Evolutionary conservation across 1,140 invertebrate genomes (phyloP).

Genomic region (Vanessa atalanta): DNA sequence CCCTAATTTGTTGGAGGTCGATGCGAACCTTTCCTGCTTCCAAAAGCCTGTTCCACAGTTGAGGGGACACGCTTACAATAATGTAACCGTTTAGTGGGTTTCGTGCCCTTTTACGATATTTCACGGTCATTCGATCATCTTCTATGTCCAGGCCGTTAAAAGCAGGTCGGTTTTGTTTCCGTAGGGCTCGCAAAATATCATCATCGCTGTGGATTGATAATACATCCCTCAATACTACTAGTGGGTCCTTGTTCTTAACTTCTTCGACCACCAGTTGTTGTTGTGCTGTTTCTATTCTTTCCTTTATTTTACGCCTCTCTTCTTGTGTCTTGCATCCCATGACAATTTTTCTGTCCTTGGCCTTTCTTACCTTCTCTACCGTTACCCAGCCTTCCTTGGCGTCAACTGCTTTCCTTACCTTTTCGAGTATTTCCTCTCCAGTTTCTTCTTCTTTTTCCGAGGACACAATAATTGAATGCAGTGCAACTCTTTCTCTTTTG

Average conservation of each 20-base stretch:
- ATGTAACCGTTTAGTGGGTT: too few relatives aligned
- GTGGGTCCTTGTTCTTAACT: constrained; percentile 9
- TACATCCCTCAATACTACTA: neutral
- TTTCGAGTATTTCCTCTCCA: neutral
- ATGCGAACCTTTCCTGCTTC: too few relatives aligned
- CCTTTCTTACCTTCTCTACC: constrained; percentile 6
- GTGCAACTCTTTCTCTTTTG: too few relatives aligned
- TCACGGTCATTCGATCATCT: neutral
- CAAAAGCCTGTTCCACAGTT: too few relatives aligned
- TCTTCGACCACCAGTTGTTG: neutral
- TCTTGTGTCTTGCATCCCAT: neutral
- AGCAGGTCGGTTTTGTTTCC: constrained; percentile 1
- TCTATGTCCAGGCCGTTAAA: neutral
- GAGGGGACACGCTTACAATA: too few relatives aligned
- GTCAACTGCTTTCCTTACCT: constrained; percentile 1
- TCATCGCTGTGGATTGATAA: neutral
- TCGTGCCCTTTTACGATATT: constrained; percentile 5
- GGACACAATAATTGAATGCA: neutral
- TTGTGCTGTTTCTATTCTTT: neutral
- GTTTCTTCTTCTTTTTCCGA: constrained; percentile 4
- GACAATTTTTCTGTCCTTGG: constrained; percentile 11
- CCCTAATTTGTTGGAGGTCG: too few relatives aligned
- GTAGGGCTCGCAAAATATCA: neutral
- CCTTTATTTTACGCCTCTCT: neutral
- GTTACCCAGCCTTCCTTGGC: constrained; percentile 14